These are phyloP conservation scores for Sminthurinus aureus DNA, from an alignment of 2,888 invertebrate species.

Conservation along the genomic window DNA sequence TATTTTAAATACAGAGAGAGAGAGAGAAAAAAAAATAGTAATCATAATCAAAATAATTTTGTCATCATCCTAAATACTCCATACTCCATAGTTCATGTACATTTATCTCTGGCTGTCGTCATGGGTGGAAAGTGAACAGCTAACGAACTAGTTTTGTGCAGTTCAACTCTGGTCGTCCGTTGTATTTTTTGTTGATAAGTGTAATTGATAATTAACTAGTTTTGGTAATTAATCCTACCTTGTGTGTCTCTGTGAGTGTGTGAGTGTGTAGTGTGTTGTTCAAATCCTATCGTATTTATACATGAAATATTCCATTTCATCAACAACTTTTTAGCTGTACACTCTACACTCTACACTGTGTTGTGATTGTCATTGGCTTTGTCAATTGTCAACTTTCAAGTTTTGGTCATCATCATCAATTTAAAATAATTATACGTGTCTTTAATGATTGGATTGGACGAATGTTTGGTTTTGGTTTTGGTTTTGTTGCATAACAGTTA, in stretches of 20 bases:
- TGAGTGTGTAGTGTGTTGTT: not conserved
- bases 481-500: not conserved
- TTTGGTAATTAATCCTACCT: conserved; percentile 34
- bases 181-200: conserved; percentile 9
- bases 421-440: too few species aligned
- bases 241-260: not conserved
- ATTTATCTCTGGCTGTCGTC: not conserved
- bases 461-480: not conserved
- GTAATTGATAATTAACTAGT: conserved; percentile 36
- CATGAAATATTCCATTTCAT: too few species aligned
- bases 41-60: not conserved
- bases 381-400: too few species aligned
- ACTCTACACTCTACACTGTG: too few species aligned
- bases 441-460: too few species aligned
- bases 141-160: conserved; percentile 24
- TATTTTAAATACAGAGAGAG: not conserved
- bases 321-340: too few species aligned
- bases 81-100: not conserved
- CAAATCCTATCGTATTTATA: not conserved
- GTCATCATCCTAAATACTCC: not conserved
- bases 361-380: too few species aligned
- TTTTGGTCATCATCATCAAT: too few species aligned
- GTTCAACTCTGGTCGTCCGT: not conserved
- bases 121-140: not conserved
- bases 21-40: not conserved